Evolutionary conservation across 2,888 invertebrate species (phyloP).

Genomic region (Dryobotodes eremita): DNA sequence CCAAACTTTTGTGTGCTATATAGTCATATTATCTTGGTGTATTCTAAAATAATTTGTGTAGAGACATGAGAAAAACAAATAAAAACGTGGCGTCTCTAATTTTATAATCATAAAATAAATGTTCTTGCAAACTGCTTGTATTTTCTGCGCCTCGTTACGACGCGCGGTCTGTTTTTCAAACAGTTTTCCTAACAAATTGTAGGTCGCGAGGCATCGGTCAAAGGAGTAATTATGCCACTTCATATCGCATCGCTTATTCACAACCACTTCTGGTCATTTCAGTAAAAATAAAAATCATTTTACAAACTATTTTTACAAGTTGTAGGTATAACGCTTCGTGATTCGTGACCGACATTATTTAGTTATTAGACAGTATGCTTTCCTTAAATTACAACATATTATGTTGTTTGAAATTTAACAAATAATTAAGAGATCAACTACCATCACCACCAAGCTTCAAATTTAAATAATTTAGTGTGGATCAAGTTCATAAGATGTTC

Average conservation of each 20-base stretch:
- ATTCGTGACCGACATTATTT: not conserved
- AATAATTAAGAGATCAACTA: not conserved
- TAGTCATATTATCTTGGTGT: not conserved
- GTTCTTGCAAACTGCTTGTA: too few relatives aligned
- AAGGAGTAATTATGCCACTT: not conserved
- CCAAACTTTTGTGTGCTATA: not conserved
- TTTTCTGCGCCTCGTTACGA: not conserved
- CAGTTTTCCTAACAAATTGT: not conserved
- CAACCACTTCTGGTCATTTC: not conserved
- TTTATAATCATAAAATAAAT: not conserved
- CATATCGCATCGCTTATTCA: conserved; percentile 15
- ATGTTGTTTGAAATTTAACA: not conserved
- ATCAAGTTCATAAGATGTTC: too few relatives aligned
- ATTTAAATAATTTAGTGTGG: too few relatives aligned
- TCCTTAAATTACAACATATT: not conserved
- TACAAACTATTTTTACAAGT: not conserved
- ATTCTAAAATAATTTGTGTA: not conserved
- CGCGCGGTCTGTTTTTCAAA: not conserved
- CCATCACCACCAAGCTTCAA: not conserved
- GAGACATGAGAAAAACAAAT: not conserved
- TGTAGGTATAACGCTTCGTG: not conserved
- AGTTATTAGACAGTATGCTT: not conserved
- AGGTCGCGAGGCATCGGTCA: not conserved
- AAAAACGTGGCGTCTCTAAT: not conserved
- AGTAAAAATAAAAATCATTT: not conserved